Conservation (phyloP, 1,140 invertebrate species). For the Agrypnia vestita region DNA sequence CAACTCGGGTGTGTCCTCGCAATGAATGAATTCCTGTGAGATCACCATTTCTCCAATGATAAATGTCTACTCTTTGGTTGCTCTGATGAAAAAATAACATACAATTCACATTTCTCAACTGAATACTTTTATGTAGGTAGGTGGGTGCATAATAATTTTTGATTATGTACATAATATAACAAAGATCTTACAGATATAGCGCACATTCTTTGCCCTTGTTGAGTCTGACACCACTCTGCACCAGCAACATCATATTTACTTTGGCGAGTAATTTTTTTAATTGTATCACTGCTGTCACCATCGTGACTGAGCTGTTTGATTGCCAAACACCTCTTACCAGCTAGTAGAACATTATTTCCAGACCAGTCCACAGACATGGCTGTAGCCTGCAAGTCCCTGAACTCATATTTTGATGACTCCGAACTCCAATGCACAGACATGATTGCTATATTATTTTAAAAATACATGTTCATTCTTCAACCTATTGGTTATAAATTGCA, state of each 20-base stretch:
- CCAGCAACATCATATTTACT: conserved; percentile 95
- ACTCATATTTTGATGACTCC: conserved; percentile 72
- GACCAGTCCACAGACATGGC: conserved; percentile 92
- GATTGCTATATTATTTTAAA: not conserved
- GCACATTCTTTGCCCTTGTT: conserved; percentile 85
- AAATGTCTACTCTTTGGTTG: conserved; percentile 88
- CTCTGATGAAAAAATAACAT: conserved; percentile 73
- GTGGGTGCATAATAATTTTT: no score
- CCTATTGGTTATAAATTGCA: no score
- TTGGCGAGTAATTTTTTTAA: conserved; percentile 87
- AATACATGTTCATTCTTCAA: no score
- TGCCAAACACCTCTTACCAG: conserved; percentile 87
- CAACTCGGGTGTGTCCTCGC: conserved; percentile 88
- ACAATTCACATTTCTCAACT: not conserved
- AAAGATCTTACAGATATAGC: conserved; percentile 87
- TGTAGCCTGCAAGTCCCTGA: conserved; percentile 84
- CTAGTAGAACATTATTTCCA: conserved; percentile 87
- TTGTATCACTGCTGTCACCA: conserved; percentile 81
- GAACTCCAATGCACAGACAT: conserved; percentile 72
- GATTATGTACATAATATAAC: no score
- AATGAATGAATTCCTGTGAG: conserved; percentile 82
- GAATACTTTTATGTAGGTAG: no score
- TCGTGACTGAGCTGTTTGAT: conserved; percentile 82
- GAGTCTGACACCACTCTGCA: conserved; percentile 92
- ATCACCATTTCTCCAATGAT: conserved; percentile 81